These are phyloP conservation scores for Mionectes olivaceus DNA, from an alignment of 2,797 vertebrate genomes.

Conservation along the genomic window DNA sequence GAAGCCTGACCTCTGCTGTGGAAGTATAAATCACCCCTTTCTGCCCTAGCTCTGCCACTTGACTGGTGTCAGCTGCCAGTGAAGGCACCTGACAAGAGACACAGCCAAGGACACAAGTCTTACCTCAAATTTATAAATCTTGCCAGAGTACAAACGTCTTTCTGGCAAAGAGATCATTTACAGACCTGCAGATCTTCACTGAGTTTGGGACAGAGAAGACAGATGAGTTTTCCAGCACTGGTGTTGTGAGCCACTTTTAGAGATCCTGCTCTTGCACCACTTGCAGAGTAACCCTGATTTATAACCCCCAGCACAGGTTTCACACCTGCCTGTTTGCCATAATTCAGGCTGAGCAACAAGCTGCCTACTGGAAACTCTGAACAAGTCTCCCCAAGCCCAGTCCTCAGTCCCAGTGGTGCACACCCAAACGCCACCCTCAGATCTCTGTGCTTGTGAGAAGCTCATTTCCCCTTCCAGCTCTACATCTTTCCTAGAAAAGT, in stretches of 20 bases:
- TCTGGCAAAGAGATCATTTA: background rate
- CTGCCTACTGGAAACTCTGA: background rate
- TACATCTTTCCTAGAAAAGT: background rate
- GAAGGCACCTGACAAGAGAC: background rate
- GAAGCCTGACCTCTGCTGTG: background rate
- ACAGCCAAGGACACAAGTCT: constrained; percentile 3
- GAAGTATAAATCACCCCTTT: background rate
- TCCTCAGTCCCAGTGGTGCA: background rate
- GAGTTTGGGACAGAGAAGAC: background rate
- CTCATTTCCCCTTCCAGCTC: background rate
- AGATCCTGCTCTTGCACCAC: background rate
- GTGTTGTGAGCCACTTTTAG: background rate
- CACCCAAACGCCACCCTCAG: background rate
- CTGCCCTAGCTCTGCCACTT: background rate
- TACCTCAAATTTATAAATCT: background rate
- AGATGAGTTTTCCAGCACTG: background rate
- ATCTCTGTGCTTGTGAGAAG: background rate
- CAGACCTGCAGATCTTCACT: background rate
- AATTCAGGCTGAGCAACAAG: background rate
- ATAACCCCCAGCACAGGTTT: background rate
- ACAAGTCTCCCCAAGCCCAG: background rate
- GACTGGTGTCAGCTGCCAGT: background rate
- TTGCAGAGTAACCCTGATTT: background rate
- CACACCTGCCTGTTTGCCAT: background rate
- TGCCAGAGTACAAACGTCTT: background rate